Base-by-base conservation (phyloP, 2,797 vertebrate genomes). In the Danio kyathit region DNA sequence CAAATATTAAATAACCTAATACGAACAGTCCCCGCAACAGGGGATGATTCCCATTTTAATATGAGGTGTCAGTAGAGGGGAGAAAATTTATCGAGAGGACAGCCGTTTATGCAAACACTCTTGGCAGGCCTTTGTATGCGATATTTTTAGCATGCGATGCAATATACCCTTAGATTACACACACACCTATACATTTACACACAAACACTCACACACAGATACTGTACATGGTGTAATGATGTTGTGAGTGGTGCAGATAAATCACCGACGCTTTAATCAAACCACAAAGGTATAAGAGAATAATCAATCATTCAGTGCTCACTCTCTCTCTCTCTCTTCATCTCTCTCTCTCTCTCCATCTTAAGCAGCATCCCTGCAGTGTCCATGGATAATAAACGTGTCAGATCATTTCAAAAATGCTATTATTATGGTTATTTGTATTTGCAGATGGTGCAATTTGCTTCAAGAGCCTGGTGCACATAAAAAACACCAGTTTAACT, bases 241-340 rank as follows among this genome's bases (percentile, higher is more conserved):
- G 88, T 89, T 89, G 89, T 91, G 89, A 93, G 89, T 86, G 82
- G 85, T 86, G 88, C 85, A 46, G 82, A 94, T 94, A 93, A 94
- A 95, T 94, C 94, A 94, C 85, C 71, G 48, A 84, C 63, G 83
- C 88, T 90, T 91, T 93, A 93, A 94, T 94, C 92, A 94, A 91
- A 92, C 88, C 87, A 89, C 89, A 87, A 86, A 88, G 88, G 90
- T 83, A 86, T 40, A 84, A 82, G 87, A 88, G 89, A 90, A 88
- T 94, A 91, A 95, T 94, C 93, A 93, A 92, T 94, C 91, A 93
- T 89, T 89, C 84, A 75, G 81, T 86, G 87, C 82, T 81, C 83
- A 83, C 85, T 64, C 60, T 87, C 83, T 83, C 86, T 77, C 85
- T 59, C 71, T 88, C 78, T 87, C 79, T 83, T 83, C n/a, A n/a